A percentile compares a stretch with the other conserved stretches of the same genome.
Evolutionary conservation across 2,888 invertebrate species (phyloP).

Genomic region (Tubulanus polymorphus): DNA sequence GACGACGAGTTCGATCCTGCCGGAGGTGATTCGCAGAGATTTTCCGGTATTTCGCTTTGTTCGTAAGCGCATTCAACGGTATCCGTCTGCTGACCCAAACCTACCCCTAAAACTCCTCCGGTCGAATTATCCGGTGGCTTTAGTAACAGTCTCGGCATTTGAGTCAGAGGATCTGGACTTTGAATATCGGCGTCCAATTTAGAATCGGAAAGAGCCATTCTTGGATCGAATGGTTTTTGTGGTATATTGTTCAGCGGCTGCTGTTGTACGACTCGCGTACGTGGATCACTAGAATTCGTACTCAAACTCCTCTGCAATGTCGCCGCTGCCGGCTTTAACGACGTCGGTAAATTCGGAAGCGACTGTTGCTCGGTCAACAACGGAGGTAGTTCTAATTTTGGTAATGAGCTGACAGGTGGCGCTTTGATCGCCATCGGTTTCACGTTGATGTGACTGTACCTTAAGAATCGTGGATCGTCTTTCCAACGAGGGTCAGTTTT

Average conservation of each 20-base stretch:
- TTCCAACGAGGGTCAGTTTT: slow-evolving; percentile 27
- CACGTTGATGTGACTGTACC: not conserved
- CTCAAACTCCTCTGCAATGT: not conserved
- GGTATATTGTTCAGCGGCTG: not conserved
- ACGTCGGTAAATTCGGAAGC: not conserved
- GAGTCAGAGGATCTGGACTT: not conserved
- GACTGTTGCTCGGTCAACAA: no score
- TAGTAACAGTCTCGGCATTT: not conserved
- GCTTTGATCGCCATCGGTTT: not conserved
- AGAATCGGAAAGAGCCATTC: not conserved
- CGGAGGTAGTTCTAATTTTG: no score
- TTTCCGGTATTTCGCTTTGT: no score
- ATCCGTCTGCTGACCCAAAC: no score
- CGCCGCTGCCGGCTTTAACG: not conserved
- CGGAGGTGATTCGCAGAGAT: no score
- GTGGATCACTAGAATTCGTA: not conserved
- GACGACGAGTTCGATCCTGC: no score
- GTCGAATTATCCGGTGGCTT: not conserved
- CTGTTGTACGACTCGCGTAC: not conserved
- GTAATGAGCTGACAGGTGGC: no score
- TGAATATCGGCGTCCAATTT: not conserved
- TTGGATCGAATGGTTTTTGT: not conserved
- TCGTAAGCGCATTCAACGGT: no score
- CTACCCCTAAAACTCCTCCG: no score
- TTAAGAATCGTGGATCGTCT: slow-evolving; percentile 34